Evolutionary conservation across 2,113 vertebrate species (phyloP), one percentile per base, ranked within the genome.

Genomic region (Pedetes capensis): DNA sequence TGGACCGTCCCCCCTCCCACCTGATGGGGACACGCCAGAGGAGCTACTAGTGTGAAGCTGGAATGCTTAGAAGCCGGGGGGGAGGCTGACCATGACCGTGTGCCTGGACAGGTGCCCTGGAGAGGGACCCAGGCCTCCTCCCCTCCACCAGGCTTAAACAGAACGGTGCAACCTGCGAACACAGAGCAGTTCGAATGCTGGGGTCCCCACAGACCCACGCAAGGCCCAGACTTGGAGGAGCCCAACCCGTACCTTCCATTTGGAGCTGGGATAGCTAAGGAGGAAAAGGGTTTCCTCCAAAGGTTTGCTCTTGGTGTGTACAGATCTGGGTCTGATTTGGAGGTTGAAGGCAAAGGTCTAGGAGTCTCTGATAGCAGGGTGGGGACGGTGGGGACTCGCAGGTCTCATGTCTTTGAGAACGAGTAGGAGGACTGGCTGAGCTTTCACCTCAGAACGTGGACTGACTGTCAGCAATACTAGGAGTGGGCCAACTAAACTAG

Each of bases 381-480:
- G 16, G 18, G 32, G 14, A 13, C 18, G 12, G 59, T 75, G 13
- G 11, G 42, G 39, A 59, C 44, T 63, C 25, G 6, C 8, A 34
- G n/a, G n/a, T n/a, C n/a, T n/a, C n/a, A n/a, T 14, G 42, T 75
- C 64, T 95, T 42, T 49, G 44, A 79, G 74, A 44, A 86, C 42
- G 68, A 57, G 69, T 12, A 57, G 25, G 27, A 86, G 34, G 18
- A 27, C 42, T 39, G 51, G 16, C 8, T 87, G 20, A 9, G 6
- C 47, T 49, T 84, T 64, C 29, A 42, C 47, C 2, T 22, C 47
- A 49, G 51, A 27, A 39, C 0, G 0, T 6, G 32, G 23, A 37
- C 76, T 76, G 55, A n/a, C 4, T 16, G 1, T 5, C 7, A 57
- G 29, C 53, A 37, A 13, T 6, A 18, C 2, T 16, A 14, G 47